phyloP scores from a whole-genome alignment of 1,140 invertebrate genomes.

The Diachasma alloeum region DNA sequence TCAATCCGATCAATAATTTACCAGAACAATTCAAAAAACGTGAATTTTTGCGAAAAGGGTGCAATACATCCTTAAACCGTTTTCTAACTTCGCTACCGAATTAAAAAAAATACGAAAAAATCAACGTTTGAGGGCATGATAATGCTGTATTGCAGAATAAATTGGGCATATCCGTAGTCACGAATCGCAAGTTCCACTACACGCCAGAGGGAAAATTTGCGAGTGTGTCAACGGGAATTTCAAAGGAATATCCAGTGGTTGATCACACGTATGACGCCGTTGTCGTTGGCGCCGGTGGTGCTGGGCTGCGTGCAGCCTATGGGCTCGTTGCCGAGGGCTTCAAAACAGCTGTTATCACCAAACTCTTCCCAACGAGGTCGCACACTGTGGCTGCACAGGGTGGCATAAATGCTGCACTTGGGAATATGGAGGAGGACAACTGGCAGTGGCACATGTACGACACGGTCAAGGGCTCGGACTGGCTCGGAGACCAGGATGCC shows the following conservation, averaged over 20 bases:
- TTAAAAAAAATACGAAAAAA: too few species aligned
- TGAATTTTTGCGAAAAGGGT: too few species aligned
- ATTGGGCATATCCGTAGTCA: slow-evolving; percentile 47
- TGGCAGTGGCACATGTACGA: slow-evolving; percentile 99
- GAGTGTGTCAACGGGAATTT: slow-evolving; percentile 52
- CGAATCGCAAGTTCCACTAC: slow-evolving; percentile 53
- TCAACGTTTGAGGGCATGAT: too few species aligned
- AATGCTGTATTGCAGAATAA: slow-evolving; percentile 52
- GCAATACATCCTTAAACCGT: too few species aligned
- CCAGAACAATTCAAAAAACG: too few species aligned
- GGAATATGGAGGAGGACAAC: slow-evolving; percentile 85
- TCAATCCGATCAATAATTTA: too few species aligned
- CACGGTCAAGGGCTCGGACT: slow-evolving; percentile 99
- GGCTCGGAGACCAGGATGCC: slow-evolving; percentile 98
- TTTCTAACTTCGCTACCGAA: too few species aligned
- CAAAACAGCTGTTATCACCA: slow-evolving; percentile 96
- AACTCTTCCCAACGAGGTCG: slow-evolving; percentile 95
- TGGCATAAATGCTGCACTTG: slow-evolving; percentile 93
- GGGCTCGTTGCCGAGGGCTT: slow-evolving; percentile 97
- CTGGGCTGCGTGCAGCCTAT: slow-evolving; percentile 94
- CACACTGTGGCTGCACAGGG: slow-evolving; percentile 99
- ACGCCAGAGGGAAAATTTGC: slow-evolving; percentile 52
- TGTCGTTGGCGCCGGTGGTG: slow-evolving; percentile 97
- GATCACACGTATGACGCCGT: slow-evolving; percentile 98
- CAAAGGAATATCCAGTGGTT: slow-evolving; percentile 80